A percentile compares a stretch with the other conserved stretches of the same genome.
phyloP scores from a whole-genome alignment of 2,888 invertebrate genomes.

The Mechanitis messenoides region DNA sequence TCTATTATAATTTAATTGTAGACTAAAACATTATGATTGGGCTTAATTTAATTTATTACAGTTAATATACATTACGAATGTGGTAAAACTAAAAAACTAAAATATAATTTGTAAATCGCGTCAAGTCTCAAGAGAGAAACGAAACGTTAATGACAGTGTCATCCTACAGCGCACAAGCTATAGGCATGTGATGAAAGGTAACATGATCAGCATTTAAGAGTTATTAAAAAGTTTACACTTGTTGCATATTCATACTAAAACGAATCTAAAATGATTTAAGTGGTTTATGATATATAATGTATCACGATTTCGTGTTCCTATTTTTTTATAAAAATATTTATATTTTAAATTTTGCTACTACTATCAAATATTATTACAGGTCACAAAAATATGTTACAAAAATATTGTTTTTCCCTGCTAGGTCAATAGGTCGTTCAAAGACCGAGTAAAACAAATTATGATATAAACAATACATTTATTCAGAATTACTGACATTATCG shows the following conservation, averaged over 20 bases:
- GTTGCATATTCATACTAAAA: neutral
- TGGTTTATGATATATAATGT: neutral
- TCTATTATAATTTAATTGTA: too few species aligned
- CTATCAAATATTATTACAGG: neutral
- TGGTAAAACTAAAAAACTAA: too few species aligned
- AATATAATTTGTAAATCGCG: too few species aligned
- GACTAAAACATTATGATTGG: too few species aligned
- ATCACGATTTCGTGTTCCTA: too few species aligned
- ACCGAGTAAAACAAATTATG: slow-evolving; percentile 44
- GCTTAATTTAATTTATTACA: too few species aligned
- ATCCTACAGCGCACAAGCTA: too few species aligned
- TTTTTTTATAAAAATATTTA: neutral
- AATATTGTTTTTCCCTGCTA: slow-evolving; percentile 47
- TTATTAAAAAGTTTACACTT: neutral
- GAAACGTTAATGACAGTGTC: too few species aligned
- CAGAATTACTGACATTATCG: slow-evolving; percentile 11
- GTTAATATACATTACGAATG: too few species aligned
- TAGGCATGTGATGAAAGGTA: slow-evolving; percentile 6
- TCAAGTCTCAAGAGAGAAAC: too few species aligned
- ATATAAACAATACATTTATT: slow-evolving; percentile 25
- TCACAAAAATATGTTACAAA: slow-evolving; percentile 19
- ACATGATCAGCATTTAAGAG: slow-evolving; percentile 5
- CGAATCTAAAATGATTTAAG: too few species aligned
- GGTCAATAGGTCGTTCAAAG: slow-evolving; percentile 70
- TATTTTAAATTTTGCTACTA: neutral